Evolutionary conservation across 2,888 invertebrate genomes (phyloP).

Genomic region (Acanthosepion pharaonis): DNA sequence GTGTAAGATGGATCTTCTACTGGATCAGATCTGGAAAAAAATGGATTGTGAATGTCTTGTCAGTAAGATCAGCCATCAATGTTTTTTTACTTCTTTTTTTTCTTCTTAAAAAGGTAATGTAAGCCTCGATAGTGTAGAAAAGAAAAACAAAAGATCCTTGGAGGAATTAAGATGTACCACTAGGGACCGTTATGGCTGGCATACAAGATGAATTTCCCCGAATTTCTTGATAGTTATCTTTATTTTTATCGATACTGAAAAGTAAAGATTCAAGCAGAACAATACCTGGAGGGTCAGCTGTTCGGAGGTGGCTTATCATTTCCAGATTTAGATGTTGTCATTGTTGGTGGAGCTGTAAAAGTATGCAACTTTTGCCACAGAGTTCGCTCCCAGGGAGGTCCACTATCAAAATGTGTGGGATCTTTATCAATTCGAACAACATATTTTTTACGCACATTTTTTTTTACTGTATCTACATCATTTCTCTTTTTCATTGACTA

Average conservation of each 20-base stretch:
- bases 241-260: background rate
- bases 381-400: background rate
- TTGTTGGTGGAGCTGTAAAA: background rate
- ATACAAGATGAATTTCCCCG: background rate
- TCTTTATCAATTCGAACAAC: background rate
- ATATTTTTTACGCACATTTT: background rate
- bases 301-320: background rate
- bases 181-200: background rate
- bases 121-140: background rate
- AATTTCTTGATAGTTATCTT: background rate
- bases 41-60: background rate
- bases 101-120: background rate
- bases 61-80: background rate
- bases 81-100: background rate
- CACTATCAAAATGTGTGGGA: background rate
- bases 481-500: background rate
- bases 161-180: background rate
- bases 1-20: background rate
- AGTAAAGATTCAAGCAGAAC: background rate
- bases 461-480: background rate
- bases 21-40: background rate
- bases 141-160: background rate
- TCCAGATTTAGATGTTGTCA: background rate
- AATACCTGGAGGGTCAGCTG: slow-evolving; percentile 2
- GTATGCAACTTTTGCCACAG: no score